Evolutionary conservation across 2,888 invertebrate species (phyloP), one percentile per base, ranked within the genome.

Genomic region (Eupithecia exiguata): DNA sequence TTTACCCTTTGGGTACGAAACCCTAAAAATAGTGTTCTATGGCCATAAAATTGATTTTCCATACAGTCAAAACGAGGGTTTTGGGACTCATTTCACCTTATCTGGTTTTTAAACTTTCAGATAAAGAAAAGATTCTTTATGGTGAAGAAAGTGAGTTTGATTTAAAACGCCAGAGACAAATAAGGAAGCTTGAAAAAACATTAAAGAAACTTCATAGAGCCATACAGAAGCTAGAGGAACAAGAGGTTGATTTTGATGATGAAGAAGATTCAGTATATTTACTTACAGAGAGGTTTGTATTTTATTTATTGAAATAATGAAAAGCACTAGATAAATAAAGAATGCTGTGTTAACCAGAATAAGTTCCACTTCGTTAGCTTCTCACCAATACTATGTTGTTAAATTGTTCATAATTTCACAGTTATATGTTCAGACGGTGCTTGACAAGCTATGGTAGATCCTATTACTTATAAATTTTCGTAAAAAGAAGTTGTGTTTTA

Each of bases 261-360:
- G 97, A 97, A 40, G 95, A 95, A 66, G 95, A 97, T 86, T 97
- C 97, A 4, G 92, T 95, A 43, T 98, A 97, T 89, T 91, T 97
- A 61, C 94, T 96, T 79, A 95, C 96, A 77, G 96, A 97, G 80
- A 95, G 95, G 91, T 96, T 75, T 70, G 77, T 76, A 58, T 65
- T 65, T 38, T 12, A 65, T 12, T 21, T 65, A 3, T 3, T 65
- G 0, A 38, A 38, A 38, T 5, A n/a, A 38, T 36, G 18, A 49
- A 61, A 72, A 72, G 72, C 72, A 72, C 72, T 72, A 72, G 72
- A 72, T 72, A 68, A 72, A 72, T 68, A 68, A 70, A 21, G 3
- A 65, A 46, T 65, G 43, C 21, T 14, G 14, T 58, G 25, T 5
- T 62, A 62, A 4, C 30, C 18, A 18, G 35, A 62, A 35, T 58